phyloP scores from a whole-genome alignment of 2,113 vertebrate species.

The Orycteropus afer region DNA sequence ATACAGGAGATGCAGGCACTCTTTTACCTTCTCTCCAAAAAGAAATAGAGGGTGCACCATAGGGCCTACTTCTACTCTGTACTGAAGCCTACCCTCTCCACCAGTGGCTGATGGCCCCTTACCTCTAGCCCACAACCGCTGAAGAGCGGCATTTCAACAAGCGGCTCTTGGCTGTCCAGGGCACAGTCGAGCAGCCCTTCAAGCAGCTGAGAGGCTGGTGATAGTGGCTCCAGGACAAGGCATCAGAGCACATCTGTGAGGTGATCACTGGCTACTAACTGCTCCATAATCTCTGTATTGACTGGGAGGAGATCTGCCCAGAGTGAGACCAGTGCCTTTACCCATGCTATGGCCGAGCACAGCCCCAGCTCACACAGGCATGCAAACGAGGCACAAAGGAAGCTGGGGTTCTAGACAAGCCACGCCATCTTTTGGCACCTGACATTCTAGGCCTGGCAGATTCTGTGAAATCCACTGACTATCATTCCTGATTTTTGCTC shows the following conservation, averaged over 20 bases:
- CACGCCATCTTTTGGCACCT: neutral
- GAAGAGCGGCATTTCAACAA: neutral
- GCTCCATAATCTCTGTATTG: neutral
- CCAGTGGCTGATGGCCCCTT: neutral
- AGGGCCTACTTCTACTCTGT: neutral
- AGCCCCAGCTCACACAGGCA: neutral
- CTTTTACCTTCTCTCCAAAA: neutral
- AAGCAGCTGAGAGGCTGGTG: neutral
- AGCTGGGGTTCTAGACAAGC: fast-evolving
- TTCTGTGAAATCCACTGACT: neutral
- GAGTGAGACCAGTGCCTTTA: neutral
- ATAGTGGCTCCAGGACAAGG: neutral
- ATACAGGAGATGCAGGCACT: neutral
- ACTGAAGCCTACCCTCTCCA: neutral
- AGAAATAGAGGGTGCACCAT: neutral
- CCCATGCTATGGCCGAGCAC: neutral
- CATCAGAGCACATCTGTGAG: neutral
- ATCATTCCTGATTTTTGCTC: neutral
- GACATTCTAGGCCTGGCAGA: neutral
- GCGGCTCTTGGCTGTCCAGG: neutral
- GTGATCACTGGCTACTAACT: neutral
- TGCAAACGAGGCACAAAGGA: neutral
- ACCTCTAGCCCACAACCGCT: neutral
- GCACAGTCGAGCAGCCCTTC: neutral
- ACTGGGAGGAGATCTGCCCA: neutral